Conservation (phyloP, 2,888 invertebrate genomes). For the Protophormia terraenovae region DNA sequence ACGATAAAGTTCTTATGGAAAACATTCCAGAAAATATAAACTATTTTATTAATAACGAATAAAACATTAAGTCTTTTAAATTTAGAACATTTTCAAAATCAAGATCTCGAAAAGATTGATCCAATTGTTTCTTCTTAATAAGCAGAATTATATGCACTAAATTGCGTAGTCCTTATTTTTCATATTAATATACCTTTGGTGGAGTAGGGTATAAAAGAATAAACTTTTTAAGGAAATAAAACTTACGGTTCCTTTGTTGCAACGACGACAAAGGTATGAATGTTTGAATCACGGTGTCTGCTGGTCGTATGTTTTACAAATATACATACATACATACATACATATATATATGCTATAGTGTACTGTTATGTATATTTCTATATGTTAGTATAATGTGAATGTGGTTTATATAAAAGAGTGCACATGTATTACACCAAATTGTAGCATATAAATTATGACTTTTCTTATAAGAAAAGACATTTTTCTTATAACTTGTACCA, state of each 20-base stretch:
- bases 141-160: too few relatives aligned
- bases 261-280: neutral
- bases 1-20: too few relatives aligned
- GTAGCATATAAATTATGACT: slow-evolving; percentile 63
- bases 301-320: neutral
- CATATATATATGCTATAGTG: too few relatives aligned
- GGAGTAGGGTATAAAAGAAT: neutral
- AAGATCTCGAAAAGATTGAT: too few relatives aligned
- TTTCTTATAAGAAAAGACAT: slow-evolving; percentile 56
- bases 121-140: too few relatives aligned
- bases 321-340: too few relatives aligned
- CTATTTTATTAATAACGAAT: too few relatives aligned
- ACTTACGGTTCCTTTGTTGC: neutral
- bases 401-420: neutral
- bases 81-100: too few relatives aligned
- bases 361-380: neutral
- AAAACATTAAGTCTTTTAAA: too few relatives aligned
- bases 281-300: neutral
- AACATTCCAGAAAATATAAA: too few relatives aligned
- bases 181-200: neutral
- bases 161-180: too few relatives aligned
- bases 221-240: neutral
- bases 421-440: slow-evolving; percentile 38
- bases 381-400: neutral
- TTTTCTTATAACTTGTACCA: slow-evolving; percentile 41